These are phyloP conservation scores for Thalassoma bifasciatum DNA, from an alignment of 2,113 vertebrate species.

Conservation along the genomic window DNA sequence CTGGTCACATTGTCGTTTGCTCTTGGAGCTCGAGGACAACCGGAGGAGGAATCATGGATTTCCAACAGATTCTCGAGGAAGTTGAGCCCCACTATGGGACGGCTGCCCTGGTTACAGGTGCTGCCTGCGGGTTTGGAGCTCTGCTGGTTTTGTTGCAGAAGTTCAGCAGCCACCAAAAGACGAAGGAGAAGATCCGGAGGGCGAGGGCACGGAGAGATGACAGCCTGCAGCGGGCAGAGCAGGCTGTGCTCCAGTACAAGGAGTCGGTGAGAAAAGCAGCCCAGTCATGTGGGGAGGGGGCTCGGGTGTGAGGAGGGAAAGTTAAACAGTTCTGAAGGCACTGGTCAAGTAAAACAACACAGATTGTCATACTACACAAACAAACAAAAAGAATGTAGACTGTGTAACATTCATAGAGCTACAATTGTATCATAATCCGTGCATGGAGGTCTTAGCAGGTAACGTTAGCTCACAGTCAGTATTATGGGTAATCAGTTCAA, in stretches of 20 bases:
- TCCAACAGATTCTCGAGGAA: background rate
- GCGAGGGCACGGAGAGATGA: conserved; percentile 59
- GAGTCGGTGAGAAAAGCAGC: conserved; percentile 57
- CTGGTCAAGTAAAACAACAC: no score
- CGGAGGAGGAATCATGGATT: background rate
- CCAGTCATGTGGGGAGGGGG: no score
- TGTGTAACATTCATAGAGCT: no score
- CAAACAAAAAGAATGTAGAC: no score
- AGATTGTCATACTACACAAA: no score
- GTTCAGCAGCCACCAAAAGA: background rate
- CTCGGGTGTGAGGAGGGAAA: background rate
- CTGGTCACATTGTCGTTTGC: background rate
- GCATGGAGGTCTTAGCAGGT: no score
- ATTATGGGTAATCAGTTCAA: background rate
- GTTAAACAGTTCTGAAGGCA: no score
- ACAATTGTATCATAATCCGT: no score
- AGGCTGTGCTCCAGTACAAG: conserved; percentile 63
- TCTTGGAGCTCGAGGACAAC: background rate
- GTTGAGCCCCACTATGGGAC: conserved; percentile 13
- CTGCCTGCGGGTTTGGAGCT: conserved; percentile 44
- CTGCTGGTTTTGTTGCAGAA: conserved; percentile 50
- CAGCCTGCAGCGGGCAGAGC: conserved; percentile 63
- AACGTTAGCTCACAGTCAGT: background rate
- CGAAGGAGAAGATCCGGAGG: conserved; percentile 57
- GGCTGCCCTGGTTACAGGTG: conserved; percentile 11